Conservation (phyloP, 2,888 invertebrate genomes). For the Sesia bembeciformis region DNA sequence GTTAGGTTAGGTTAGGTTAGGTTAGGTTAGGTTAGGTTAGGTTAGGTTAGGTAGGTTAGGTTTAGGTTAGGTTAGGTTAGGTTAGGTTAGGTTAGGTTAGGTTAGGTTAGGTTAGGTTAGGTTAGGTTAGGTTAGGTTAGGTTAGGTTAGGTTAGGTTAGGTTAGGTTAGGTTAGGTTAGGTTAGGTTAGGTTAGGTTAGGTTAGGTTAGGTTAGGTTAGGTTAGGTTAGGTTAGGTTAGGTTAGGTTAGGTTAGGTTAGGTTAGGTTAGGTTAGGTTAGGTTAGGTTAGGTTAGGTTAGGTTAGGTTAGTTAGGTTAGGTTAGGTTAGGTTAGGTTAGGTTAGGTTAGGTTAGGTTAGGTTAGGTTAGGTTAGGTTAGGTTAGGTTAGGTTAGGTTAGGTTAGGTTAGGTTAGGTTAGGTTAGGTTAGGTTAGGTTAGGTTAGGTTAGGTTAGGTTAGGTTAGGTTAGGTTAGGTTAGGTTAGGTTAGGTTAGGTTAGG, state of each 20-base stretch:
- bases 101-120: too few relatives aligned
- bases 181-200: too few relatives aligned
- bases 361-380: slow-evolving; percentile 1
- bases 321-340: slow-evolving; percentile 6
- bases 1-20: slow-evolving; percentile 1
- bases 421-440: slow-evolving; percentile 1
- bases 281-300: too few relatives aligned
- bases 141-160: too few relatives aligned
- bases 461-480: slow-evolving; percentile 1
- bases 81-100: too few relatives aligned
- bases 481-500: slow-evolving; percentile 1
- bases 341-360: slow-evolving; percentile 5
- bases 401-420: slow-evolving; percentile 1
- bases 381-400: slow-evolving; percentile 1
- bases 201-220: too few relatives aligned
- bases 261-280: too few relatives aligned
- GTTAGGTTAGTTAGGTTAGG: slow-evolving; percentile 3
- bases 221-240: too few relatives aligned
- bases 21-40: background rate
- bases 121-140: too few relatives aligned
- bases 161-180: too few relatives aligned
- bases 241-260: too few relatives aligned
- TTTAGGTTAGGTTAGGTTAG: background rate
- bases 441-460: slow-evolving; percentile 1
- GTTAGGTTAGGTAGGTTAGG: background rate